phyloP scores from a whole-genome alignment of 2,888 invertebrate species.

The Apodemia duryi region DNA sequence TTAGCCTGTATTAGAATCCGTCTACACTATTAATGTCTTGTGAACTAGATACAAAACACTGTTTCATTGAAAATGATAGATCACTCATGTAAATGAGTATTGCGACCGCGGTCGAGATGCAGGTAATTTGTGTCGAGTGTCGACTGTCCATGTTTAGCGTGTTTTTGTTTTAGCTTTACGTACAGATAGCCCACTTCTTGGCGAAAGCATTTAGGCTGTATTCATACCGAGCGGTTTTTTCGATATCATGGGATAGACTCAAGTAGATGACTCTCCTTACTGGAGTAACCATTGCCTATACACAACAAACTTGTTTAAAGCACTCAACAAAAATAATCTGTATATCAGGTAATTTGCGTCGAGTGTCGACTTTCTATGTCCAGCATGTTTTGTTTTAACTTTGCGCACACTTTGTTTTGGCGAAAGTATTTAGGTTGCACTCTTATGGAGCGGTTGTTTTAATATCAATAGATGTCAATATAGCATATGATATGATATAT shows the following conservation, averaged over 20 bases:
- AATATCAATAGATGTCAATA: no score
- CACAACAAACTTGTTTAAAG: no score
- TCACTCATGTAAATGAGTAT: slow-evolving; percentile 20
- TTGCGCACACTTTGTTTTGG: no score
- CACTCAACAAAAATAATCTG: no score
- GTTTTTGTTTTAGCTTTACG: slow-evolving; percentile 9
- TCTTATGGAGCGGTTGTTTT: no score
- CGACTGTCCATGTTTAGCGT: slow-evolving; percentile 3
- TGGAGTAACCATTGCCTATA: no score
- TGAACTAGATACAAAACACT: slow-evolving; percentile 13
- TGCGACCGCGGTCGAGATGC: background rate
- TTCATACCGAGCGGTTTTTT: background rate
- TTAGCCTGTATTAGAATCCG: slow-evolving; percentile 6
- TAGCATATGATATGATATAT: no score
- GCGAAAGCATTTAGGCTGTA: background rate
- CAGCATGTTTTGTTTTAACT: no score
- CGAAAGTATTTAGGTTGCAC: no score
- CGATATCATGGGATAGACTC: no score
- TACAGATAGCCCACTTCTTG: slow-evolving; percentile 5
- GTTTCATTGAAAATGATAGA: slow-evolving; percentile 19
- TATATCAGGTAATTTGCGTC: background rate
- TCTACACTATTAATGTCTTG: background rate
- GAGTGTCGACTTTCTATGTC: background rate
- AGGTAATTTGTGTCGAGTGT: slow-evolving; percentile 11
- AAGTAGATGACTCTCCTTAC: no score